These are phyloP conservation scores for Yponomeuta plumbellus DNA, from an alignment of 2,888 invertebrate species.

Conservation along the genomic window DNA sequence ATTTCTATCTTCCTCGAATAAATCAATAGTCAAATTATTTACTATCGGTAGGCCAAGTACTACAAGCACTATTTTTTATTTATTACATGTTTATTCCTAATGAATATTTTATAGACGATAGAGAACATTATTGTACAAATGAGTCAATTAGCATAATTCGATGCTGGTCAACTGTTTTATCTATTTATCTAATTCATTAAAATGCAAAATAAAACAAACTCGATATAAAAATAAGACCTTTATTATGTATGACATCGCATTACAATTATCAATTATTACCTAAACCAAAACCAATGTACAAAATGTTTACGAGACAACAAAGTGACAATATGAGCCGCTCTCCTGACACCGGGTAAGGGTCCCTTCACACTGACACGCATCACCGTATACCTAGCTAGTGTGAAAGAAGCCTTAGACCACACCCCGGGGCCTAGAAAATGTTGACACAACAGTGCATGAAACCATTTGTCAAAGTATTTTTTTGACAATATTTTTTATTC, in stretches of 20 bases:
- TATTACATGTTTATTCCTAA: too few relatives aligned
- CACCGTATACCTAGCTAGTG: neutral
- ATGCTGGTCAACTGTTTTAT: too few relatives aligned
- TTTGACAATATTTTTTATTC: too few relatives aligned
- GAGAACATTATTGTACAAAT: too few relatives aligned
- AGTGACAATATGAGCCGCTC: conserved; percentile 10
- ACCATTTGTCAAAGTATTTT: too few relatives aligned
- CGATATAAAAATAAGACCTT: conserved; percentile 35
- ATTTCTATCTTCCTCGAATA: too few relatives aligned
- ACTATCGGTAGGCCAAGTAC: too few relatives aligned
- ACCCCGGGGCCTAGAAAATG: neutral
- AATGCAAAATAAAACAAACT: conserved; percentile 13
- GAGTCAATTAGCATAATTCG: too few relatives aligned
- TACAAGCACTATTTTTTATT: too few relatives aligned
- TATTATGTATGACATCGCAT: conserved; percentile 32
- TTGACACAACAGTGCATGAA: too few relatives aligned
- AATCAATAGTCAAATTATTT: too few relatives aligned
- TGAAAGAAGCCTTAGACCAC: neutral
- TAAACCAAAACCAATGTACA: conserved; percentile 37
- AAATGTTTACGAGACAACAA: conserved; percentile 21
- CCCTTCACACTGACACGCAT: neutral
- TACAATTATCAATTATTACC: conserved; percentile 31
- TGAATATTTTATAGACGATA: too few relatives aligned
- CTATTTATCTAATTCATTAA: neutral
- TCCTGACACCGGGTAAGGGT: neutral